phyloP scores from a whole-genome alignment of 2,113 vertebrate species.

The Prionailurus viverrinus region DNA sequence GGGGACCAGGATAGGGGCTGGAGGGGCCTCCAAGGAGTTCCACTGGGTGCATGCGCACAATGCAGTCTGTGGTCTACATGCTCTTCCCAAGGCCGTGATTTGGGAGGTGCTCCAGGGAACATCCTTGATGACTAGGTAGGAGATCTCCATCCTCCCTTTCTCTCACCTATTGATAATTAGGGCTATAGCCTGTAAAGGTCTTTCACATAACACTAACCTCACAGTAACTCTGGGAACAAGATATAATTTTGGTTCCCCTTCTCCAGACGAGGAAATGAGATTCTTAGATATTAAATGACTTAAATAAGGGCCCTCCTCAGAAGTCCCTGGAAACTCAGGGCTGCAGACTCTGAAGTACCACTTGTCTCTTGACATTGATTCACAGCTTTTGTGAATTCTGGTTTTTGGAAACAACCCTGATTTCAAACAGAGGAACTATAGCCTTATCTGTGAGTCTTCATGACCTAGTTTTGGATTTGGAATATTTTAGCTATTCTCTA shows the following conservation, averaged over 20 bases:
- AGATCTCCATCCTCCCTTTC: background rate
- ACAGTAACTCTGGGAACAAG: background rate
- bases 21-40: fast-evolving
- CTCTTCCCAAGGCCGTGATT: background rate
- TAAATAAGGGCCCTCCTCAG: background rate
- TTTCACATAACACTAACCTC: background rate
- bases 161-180: background rate
- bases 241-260: background rate
- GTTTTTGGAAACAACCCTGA: background rate
- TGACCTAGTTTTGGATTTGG: background rate
- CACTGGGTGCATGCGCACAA: background rate
- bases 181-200: background rate
- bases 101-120: no score
- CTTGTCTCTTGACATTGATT: background rate
- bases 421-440: background rate
- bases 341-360: background rate
- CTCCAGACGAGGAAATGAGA: background rate
- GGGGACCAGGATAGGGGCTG: fast-evolving
- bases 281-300: background rate
- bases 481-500: background rate
- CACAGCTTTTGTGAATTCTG: background rate
- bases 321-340: background rate
- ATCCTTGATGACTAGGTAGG: background rate
- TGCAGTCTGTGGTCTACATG: no score
- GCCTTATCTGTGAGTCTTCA: background rate